A percentile compares a stretch with the other conserved stretches of the same genome.
Conservation (phyloP, 2,113 vertebrate genomes). For the Artemisiospiza belli region DNA sequence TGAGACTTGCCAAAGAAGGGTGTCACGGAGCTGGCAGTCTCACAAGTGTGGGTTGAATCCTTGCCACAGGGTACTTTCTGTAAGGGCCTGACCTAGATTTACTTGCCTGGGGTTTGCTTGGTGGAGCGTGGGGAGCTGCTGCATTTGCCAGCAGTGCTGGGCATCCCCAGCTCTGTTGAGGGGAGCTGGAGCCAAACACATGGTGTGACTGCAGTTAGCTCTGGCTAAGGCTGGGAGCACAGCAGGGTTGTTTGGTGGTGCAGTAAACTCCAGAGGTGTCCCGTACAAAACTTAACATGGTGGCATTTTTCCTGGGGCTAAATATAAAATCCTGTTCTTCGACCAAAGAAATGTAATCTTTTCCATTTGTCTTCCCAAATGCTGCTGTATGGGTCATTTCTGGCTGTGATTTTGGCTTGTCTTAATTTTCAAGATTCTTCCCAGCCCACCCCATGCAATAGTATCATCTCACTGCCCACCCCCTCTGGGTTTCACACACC, state of each 20-base stretch:
- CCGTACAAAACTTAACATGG: not conserved
- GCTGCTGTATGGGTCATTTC: not conserved
- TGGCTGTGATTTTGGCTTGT: not conserved
- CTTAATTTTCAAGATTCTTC: constrained; percentile 9
- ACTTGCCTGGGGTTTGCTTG: not conserved
- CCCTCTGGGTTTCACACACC: not conserved
- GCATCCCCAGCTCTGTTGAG: not conserved
- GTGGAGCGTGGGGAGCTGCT: not conserved
- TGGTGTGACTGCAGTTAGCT: not conserved
- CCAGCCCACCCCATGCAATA: not conserved
- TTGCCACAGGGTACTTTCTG: not conserved
- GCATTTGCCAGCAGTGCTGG: rapidly evolving
- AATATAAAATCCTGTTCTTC: not conserved
- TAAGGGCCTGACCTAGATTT: constrained; percentile 2
- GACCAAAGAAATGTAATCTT: not conserved
- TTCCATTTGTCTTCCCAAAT: not conserved
- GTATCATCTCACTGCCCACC: not conserved
- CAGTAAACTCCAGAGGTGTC: not conserved
- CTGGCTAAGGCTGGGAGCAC: not conserved
- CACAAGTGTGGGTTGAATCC: not conserved
- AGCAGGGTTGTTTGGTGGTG: not conserved
- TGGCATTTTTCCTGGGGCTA: not conserved
- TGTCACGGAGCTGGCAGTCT: not conserved
- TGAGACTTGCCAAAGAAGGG: not conserved
- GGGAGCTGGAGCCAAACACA: not conserved